Evolutionary conservation across 2,888 invertebrate species (phyloP), one percentile per base, ranked within the genome.

Genomic region (Hydropsyche betteni): DNA sequence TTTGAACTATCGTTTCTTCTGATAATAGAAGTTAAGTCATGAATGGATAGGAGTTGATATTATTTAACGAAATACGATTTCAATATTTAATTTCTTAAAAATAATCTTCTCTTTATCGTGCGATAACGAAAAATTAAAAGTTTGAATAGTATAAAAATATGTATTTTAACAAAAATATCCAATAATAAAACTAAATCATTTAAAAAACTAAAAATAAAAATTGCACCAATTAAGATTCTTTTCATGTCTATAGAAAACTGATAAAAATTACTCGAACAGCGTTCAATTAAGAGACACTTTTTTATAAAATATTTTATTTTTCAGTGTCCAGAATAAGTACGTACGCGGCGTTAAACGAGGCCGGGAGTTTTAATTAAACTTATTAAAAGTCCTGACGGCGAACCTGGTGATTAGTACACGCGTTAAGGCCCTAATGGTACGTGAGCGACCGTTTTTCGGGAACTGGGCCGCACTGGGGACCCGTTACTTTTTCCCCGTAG

Each of bases 131-230:
- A 24, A 24, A 24, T 24, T 24, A 24, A 24, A 24, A 24, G 2
- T 24, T 24, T 2, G 1, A 2, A 24, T 2, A 24, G 24, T 24
- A 24, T 2, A 24, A 24, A 24, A 24, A 24, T 24, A 24, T 24
- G 1, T 24, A 24, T 24, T 24, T 24, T 24, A 24, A 24, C 2
- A 24, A 24, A 24, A 24, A 24, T 2, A 2, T 24, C 24, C 24
- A 24, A 24, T 24, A 24, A 24, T 24, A 24, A 24, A 24, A 24
- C 24, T 2, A 24, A 24, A 24, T 24, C 24, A 2, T 24, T 24
- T 75, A 77, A 77, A 75, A 44, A 44, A 44, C 3, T 77, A 75
- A 77, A 77, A 73, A 75, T 77, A 77, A 77, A 75, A 69, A 58
- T 69, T 51, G 34, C 69, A 16, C 24, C 53, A 44, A 34, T 24